Conservation (phyloP, 2,888 invertebrate genomes). For the Apoderus coryli region DNA sequence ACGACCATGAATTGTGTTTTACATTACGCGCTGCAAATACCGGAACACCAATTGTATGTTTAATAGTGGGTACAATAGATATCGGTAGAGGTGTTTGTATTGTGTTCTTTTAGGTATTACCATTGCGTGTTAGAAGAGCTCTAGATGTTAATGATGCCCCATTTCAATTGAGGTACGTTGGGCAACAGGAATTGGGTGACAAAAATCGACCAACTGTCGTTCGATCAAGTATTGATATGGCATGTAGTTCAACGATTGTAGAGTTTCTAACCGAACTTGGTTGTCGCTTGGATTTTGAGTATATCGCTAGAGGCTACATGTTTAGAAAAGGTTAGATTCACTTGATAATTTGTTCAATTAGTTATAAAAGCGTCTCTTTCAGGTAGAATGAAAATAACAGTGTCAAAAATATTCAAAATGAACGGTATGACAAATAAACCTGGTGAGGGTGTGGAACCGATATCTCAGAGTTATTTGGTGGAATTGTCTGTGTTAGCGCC, state of each 20-base stretch:
- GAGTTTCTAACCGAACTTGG: slow-evolving; percentile 89
- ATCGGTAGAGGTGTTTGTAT: no score
- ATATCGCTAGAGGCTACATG: slow-evolving; percentile 83
- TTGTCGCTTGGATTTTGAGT: slow-evolving; percentile 84
- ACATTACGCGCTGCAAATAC: slow-evolving; percentile 55
- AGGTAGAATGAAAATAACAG: slow-evolving; percentile 93
- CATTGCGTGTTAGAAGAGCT: slow-evolving; percentile 71
- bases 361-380: no score
- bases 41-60: slow-evolving; percentile 32
- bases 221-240: slow-evolving; percentile 83
- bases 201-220: slow-evolving; percentile 82
- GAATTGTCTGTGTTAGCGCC: slow-evolving; percentile 85
- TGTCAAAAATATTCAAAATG: slow-evolving; percentile 80
- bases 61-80: no score
- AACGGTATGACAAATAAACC: slow-evolving; percentile 49
- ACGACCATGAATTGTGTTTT: slow-evolving; percentile 87
- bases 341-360: no score
- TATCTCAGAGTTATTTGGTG: slow-evolving; percentile 85
- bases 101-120: no score
- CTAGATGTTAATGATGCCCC: slow-evolving; percentile 71
- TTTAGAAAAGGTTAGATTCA: slow-evolving; percentile 94
- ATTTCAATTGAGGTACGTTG: slow-evolving; percentile 83
- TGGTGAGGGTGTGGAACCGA: slow-evolving; percentile 59
- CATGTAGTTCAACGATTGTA: slow-evolving; percentile 76
- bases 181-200: slow-evolving; percentile 80